Evolutionary conservation across 1,140 invertebrate species (phyloP).

Genomic region (Platorchestia sp.): DNA sequence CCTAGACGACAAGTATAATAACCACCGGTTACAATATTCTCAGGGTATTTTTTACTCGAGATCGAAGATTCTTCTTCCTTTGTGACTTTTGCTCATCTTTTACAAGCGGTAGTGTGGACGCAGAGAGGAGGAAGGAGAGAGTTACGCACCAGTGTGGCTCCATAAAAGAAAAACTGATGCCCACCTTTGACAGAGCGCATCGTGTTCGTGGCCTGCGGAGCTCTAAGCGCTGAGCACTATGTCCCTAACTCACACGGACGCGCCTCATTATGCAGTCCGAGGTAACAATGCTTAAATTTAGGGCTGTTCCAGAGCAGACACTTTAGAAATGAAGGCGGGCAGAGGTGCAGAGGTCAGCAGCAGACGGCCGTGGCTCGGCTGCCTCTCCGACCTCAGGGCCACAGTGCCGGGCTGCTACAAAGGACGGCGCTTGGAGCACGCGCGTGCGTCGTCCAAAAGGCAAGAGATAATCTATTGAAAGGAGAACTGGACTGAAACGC

Average conservation of each 20-base stretch:
- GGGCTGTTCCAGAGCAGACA: conserved; percentile 7
- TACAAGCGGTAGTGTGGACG: neutral
- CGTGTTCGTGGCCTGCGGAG: neutral
- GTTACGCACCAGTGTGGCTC: neutral
- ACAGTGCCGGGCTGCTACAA: neutral
- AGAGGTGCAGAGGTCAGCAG: neutral
- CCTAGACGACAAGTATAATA: neutral
- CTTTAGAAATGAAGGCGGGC: neutral
- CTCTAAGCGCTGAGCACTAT: neutral
- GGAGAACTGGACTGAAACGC: neutral
- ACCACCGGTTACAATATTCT: neutral
- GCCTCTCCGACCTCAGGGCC: neutral
- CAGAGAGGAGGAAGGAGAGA: neutral
- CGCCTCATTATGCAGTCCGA: conserved; percentile 28
- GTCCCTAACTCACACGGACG: conserved; percentile 17
- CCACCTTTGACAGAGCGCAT: neutral
- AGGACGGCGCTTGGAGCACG: neutral
- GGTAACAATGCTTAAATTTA: conserved; percentile 36
- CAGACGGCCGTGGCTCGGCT: neutral
- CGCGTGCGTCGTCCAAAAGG: neutral
- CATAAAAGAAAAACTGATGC: neutral
- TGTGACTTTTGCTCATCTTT: neutral
- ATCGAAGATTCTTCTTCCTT: neutral
- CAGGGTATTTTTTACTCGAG: neutral
- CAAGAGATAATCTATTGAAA: neutral